Conservation (phyloP, 2,888 invertebrate species). For the Cerastis leucographa region DNA sequence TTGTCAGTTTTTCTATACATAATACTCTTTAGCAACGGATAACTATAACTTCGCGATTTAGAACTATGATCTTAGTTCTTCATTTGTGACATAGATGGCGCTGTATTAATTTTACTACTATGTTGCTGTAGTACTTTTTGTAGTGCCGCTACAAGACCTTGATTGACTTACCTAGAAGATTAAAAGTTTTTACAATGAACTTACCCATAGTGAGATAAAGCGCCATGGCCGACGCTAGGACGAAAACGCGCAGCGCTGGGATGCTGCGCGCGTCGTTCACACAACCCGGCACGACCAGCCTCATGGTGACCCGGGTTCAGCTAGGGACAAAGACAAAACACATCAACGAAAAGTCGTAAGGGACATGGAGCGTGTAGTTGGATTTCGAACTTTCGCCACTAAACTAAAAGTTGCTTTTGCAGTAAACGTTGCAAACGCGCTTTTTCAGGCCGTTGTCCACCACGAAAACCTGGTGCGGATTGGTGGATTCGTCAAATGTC, state of each 20-base stretch:
- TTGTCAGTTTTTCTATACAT: too few species aligned
- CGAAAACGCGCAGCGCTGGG: constrained; percentile 76
- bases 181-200: not conserved
- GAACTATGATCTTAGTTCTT: too few species aligned
- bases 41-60: too few species aligned
- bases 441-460: too few species aligned
- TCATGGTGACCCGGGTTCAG: constrained; percentile 69
- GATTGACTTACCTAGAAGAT: not conserved
- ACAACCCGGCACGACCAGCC: constrained; percentile 82
- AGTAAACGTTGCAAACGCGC: too few species aligned
- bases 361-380: not conserved
- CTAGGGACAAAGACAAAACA: constrained; percentile 51
- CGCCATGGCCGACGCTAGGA: constrained; percentile 74
- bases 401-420: not conserved
- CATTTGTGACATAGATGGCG: too few species aligned
- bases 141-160: not conserved
- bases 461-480: not conserved
- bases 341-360: not conserved
- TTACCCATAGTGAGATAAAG: constrained; percentile 82
- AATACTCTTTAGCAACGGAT: too few species aligned
- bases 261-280: constrained; percentile 76
- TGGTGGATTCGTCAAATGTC: not conserved
- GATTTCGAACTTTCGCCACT: not conserved
- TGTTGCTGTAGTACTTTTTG: not conserved
- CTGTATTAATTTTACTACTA: too few species aligned